A percentile compares a stretch with the other conserved stretches of the same genome.
Conservation (phyloP, 2,113 vertebrate species). For the Upupa epops region DNA sequence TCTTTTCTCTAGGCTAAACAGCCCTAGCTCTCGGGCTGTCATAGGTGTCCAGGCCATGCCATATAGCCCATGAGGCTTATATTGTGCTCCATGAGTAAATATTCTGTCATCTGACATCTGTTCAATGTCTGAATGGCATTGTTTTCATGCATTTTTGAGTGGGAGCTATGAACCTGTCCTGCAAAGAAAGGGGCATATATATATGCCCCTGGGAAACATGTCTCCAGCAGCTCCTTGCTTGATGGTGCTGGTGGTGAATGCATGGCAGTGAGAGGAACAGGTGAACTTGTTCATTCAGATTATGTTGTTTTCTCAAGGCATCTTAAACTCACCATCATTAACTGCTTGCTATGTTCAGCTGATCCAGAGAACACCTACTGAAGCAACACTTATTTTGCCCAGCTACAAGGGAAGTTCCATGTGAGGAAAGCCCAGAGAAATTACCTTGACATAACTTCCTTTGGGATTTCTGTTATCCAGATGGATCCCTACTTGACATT, state of each 20-base stretch:
- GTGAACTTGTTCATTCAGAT: background rate
- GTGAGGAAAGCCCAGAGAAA: background rate
- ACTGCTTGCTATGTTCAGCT: background rate
- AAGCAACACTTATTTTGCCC: background rate
- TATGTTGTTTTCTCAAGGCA: background rate
- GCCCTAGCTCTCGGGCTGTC: no score
- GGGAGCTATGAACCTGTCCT: background rate
- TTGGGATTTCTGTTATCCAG: background rate
- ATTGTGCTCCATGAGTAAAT: background rate
- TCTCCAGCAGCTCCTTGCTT: background rate
- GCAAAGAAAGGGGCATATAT: background rate
- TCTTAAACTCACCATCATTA: background rate
- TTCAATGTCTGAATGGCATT: background rate
- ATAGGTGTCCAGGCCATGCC: background rate
- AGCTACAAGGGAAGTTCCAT: background rate
- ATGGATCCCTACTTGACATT: background rate
- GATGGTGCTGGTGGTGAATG: background rate
- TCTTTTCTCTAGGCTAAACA: no score
- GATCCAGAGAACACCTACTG: background rate
- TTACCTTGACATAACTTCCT: background rate
- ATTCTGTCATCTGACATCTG: background rate
- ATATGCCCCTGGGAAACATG: background rate
- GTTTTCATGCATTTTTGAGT: background rate
- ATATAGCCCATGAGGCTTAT: accelerated
- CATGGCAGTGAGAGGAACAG: background rate